A percentile compares a stretch with the other conserved stretches of the same genome.
Conservation (phyloP, 2,888 invertebrate genomes). For the Nemotelus nigrinus region DNA sequence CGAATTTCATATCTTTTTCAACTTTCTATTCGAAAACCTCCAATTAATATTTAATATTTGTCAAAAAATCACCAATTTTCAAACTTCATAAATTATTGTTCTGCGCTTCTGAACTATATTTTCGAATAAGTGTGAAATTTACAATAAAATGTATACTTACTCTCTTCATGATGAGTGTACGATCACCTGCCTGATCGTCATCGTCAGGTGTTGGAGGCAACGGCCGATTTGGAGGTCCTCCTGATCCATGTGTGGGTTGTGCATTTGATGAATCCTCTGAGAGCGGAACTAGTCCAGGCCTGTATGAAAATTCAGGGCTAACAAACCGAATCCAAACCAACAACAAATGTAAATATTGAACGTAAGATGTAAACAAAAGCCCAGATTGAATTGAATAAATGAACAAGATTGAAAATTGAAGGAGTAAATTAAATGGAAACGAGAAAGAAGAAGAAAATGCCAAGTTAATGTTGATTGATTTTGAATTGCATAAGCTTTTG, state of each 20-base stretch:
- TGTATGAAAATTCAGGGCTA: slow-evolving; percentile 86
- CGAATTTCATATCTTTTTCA: slow-evolving; percentile 1
- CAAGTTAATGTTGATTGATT: slow-evolving; percentile 35
- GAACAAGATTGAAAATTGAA: slow-evolving; percentile 51
- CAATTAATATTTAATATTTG: neutral
- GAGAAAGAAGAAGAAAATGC: slow-evolving; percentile 52
- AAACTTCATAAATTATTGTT: neutral
- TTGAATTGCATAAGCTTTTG: slow-evolving; percentile 31
- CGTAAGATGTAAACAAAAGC: slow-evolving; percentile 13
- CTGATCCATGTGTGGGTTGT: slow-evolving; percentile 64
- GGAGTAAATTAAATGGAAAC: slow-evolving; percentile 53
- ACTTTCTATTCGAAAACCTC: neutral
- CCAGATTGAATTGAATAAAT: slow-evolving; percentile 2
- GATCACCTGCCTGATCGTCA: slow-evolving; percentile 82
- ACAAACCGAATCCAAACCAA: slow-evolving; percentile 61
- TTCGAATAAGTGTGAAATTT: neutral
- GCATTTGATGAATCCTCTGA: slow-evolving; percentile 67
- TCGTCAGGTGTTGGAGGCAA: slow-evolving; percentile 95
- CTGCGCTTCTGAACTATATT: neutral
- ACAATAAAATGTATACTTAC: slow-evolving; percentile 69
- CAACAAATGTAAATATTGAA: slow-evolving; percentile 51
- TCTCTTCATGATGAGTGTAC: slow-evolving; percentile 92
- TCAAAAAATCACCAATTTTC: slow-evolving; percentile 45
- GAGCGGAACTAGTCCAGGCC: slow-evolving; percentile 75
- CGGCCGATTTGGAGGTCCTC: slow-evolving; percentile 89